phyloP scores from a whole-genome alignment of 2,888 invertebrate species.

The Erebia ligea region DNA sequence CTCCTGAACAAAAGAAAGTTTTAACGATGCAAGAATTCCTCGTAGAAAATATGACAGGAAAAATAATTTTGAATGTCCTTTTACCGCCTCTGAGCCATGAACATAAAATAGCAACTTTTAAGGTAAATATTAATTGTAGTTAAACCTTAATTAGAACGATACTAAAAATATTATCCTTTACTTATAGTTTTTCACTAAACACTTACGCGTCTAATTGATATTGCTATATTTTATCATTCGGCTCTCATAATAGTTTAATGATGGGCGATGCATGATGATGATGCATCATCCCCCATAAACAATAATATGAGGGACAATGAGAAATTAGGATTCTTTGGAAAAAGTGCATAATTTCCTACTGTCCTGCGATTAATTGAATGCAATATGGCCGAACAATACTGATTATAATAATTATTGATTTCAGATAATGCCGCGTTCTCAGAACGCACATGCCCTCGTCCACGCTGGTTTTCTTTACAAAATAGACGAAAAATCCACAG shows the following conservation, averaged over 20 bases:
- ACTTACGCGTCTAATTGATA: too few species aligned
- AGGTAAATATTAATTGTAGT: constrained; percentile 55
- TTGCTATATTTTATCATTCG: too few species aligned
- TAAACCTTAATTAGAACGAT: too few species aligned
- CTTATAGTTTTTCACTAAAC: too few species aligned
- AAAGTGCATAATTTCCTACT: too few species aligned
- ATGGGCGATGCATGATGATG: too few species aligned
- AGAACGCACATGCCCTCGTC: constrained; percentile 89
- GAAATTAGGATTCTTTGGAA: too few species aligned
- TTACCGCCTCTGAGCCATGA: constrained; percentile 75
- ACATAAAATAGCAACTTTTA: constrained; percentile 83
- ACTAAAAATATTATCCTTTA: neutral
- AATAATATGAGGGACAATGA: too few species aligned
- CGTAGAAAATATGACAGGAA: constrained; percentile 57
- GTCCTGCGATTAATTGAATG: too few species aligned
- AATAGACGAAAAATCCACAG: constrained; percentile 51
- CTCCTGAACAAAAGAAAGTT: constrained; percentile 30
- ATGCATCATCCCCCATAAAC: too few species aligned
- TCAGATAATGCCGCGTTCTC: constrained; percentile 88
- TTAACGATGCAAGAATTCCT: constrained; percentile 60
- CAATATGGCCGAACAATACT: too few species aligned
- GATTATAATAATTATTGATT: constrained; percentile 32
- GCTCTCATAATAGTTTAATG: too few species aligned
- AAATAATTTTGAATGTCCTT: constrained; percentile 75
- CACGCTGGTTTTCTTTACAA: constrained; percentile 87